Base-by-base conservation (phyloP, 2,113 vertebrate genomes). In the Bos javanicus region DNA sequence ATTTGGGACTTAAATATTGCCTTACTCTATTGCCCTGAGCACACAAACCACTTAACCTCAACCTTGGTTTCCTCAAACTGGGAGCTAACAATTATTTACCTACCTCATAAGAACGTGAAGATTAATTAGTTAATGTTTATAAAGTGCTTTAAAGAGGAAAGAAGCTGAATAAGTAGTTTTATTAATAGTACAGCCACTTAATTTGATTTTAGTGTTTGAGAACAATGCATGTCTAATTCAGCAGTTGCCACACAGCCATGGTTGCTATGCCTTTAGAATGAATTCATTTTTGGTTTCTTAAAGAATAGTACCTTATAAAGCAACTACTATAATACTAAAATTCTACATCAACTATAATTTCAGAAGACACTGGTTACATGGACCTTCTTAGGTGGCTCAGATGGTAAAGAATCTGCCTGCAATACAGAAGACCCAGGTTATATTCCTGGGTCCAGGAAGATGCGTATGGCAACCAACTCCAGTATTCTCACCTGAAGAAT, bases 41-140 rank as follows among this genome's bases (percentile, higher is more conserved):
- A 92, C 88, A 57, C 59, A 95, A 94, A 96, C 43, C 67, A 83
- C 85, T 98, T 98, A 97, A 95, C 95, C 87, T 96, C 81, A 90
- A 97, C 84, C 87, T 90, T 90, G 28, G 74, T 93, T 97, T 98
- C 43, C 93, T 96, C 87, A 86, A 95, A 96, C 87, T 52, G 23
- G 59, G 97, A 97, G 80, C 59, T 92, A 96, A 95, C 43, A 92
- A 94, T 95, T 98, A 98, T 97, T 97, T 97, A 97, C 87, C 81
- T 90, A 95, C 48, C 93, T 95, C 56, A 87, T 57, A 98, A 96
- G 39, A 86, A 21, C 92, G 25, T 96, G 57, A 94, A 54, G 91
- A 95, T 94, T 98, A 97, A 98, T 98, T 98, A 98, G 93, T 94
- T 98, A 97, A 97, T 98, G 87, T 98, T 98, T 98, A 92, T 60